These are phyloP conservation scores for Folsomia manolachei DNA, from an alignment of 2,888 invertebrate genomes.

Conservation along the genomic window DNA sequence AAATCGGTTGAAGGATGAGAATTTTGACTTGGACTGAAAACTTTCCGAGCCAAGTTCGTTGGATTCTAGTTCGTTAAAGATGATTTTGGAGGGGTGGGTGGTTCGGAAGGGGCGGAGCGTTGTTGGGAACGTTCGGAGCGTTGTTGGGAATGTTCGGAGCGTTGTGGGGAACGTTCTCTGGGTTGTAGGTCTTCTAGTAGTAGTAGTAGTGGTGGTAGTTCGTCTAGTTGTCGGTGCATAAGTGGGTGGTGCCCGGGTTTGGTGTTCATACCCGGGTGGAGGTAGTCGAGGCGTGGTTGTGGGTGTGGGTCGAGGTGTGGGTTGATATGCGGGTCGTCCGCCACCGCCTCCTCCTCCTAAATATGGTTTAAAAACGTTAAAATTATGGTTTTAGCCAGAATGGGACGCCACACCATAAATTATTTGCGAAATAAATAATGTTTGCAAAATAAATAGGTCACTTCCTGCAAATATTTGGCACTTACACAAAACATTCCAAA, in stretches of 20 bases:
- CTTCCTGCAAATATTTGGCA: too few relatives aligned
- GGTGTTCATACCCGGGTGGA: conserved; percentile 23
- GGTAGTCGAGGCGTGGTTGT: conserved; percentile 21
- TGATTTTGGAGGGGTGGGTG: conserved; percentile 28
- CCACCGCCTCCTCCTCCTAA: neutral
- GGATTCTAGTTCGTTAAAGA: conserved; percentile 48
- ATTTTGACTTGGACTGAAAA: conserved; percentile 1
- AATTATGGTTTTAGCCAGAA: too few relatives aligned
- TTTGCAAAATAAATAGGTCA: too few relatives aligned
- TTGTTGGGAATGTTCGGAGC: conserved; percentile 14
- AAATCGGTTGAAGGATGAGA: conserved; percentile 20
- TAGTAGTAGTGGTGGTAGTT: neutral
- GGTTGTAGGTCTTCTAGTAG: conserved; percentile 17
- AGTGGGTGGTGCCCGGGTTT: conserved; percentile 21
- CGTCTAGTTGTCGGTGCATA: conserved; percentile 27
- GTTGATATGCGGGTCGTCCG: conserved; percentile 2
- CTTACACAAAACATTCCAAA: too few relatives aligned
- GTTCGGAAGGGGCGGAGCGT: conserved; percentile 20
- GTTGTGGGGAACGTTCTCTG: conserved; percentile 25
- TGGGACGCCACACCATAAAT: too few relatives aligned
- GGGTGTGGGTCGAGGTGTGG: conserved; percentile 27
- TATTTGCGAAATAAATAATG: too few relatives aligned
- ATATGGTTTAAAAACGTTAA: too few relatives aligned
- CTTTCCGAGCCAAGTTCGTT: conserved; percentile 43
- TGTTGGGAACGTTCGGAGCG: conserved; percentile 26